phyloP scores from a whole-genome alignment of 2,113 vertebrate species.

The Balaenoptera acutorostrata region DNA sequence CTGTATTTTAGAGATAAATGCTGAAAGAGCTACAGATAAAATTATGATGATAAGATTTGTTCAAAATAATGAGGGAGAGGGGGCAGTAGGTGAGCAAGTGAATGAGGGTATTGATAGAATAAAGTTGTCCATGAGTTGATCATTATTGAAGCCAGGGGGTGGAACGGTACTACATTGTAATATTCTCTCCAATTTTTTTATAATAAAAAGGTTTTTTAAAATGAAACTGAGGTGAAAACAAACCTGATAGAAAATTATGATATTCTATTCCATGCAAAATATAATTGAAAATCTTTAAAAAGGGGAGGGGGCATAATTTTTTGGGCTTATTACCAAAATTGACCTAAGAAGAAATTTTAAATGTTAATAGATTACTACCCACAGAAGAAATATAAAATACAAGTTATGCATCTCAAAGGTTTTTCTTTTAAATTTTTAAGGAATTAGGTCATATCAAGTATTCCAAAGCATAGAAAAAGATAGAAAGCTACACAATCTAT shows the following conservation, averaged over 20 bases:
- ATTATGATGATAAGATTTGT: not conserved
- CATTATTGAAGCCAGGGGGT: accelerated
- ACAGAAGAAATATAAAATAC: not conserved
- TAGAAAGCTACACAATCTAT: not conserved
- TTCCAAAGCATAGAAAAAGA: not conserved
- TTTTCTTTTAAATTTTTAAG: not conserved
- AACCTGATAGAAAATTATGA: not conserved
- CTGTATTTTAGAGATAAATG: not conserved
- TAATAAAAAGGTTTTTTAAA: not conserved
- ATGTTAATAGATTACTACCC: not conserved
- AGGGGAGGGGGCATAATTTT: not conserved
- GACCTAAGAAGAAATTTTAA: not conserved
- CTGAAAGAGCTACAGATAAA: not conserved
- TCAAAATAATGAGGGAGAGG: not conserved
- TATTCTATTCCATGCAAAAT: not conserved
- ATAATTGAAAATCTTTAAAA: not conserved
- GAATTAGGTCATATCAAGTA: not conserved
- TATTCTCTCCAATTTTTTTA: not conserved
- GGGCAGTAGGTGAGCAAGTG: not conserved
- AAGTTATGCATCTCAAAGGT: not conserved
- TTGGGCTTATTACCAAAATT: not conserved
- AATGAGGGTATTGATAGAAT: accelerated
- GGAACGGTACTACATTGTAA: accelerated
- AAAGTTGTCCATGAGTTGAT: accelerated
- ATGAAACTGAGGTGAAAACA: not conserved